Conservation (phyloP, 2,888 invertebrate species). For the Trachelus iudaicus region DNA sequence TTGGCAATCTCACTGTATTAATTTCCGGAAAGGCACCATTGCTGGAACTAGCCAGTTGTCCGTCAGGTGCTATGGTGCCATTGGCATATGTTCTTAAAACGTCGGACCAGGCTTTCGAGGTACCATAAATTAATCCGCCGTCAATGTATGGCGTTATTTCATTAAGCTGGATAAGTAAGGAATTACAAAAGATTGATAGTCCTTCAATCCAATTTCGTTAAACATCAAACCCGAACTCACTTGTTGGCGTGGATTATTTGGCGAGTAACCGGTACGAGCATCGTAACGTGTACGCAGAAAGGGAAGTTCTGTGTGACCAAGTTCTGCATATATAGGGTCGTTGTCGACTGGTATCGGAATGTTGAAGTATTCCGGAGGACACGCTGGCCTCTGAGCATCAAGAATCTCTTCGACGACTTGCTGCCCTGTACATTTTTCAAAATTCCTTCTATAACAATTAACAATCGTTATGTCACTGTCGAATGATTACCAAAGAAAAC, state of each 20-base stretch:
- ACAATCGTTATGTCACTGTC: not conserved
- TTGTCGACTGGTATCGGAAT: constrained; percentile 68
- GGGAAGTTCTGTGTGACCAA: constrained; percentile 66
- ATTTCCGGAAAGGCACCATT: constrained; percentile 67
- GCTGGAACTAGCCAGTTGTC: constrained; percentile 64
- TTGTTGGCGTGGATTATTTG: constrained; percentile 73
- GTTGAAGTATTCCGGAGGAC: constrained; percentile 73
- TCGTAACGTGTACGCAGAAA: constrained; percentile 70
- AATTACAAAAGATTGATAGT: not conserved
- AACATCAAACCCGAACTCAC: constrained; percentile 49
- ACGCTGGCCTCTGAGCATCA: constrained; percentile 71
- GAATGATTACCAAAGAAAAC: constrained; percentile 70
- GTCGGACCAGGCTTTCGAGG: constrained; percentile 71
- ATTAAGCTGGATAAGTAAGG: constrained; percentile 65
- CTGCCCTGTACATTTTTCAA: constrained; percentile 64
- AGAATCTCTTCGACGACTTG: constrained; percentile 74
- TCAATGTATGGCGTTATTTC: constrained; percentile 73
- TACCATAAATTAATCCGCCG: constrained; percentile 72
- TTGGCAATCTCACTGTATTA: constrained; percentile 68
- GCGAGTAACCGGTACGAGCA: constrained; percentile 68
- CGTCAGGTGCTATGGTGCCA: constrained; percentile 66
- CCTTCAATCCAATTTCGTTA: not conserved
- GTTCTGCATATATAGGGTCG: constrained; percentile 45
- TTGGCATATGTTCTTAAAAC: constrained; percentile 66
- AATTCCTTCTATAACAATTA: not conserved